Percentiles rank a stretch among this genome's conserved stretches.
Conservation (phyloP, 2,888 invertebrate species). For the Spisula subtruncata region DNA sequence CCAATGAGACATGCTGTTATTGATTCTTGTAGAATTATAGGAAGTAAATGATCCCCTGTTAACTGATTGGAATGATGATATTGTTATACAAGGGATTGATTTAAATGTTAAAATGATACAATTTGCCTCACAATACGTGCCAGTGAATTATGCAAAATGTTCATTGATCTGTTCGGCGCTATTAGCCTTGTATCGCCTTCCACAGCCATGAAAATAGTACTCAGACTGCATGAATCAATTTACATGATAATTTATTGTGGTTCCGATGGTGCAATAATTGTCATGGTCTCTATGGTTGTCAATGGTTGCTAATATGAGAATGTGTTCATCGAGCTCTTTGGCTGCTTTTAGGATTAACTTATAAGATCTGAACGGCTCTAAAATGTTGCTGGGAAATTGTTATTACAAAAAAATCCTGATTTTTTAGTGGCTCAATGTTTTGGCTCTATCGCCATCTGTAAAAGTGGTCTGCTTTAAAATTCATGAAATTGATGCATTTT, state of each 20-base stretch:
- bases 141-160: constrained; percentile 25
- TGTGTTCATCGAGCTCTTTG: too few relatives aligned
- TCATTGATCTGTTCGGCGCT: not conserved
- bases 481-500: too few relatives aligned
- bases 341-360: too few relatives aligned
- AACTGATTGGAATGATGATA: constrained; percentile 9
- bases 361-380: too few relatives aligned
- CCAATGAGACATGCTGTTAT: not conserved
- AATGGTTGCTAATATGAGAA: too few relatives aligned
- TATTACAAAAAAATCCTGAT: too few relatives aligned
- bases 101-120: constrained; percentile 25
- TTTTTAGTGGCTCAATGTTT: too few relatives aligned
- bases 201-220: not conserved
- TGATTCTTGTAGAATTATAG: not conserved
- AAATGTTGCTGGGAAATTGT: too few relatives aligned
- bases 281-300: not conserved
- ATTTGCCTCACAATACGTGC: constrained; percentile 12
- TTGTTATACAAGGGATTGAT: constrained; percentile 18
- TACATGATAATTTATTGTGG: constrained; percentile 7
- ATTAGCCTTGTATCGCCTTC: constrained; percentile 8
- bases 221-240: constrained; percentile 16
- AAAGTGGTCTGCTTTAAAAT: too few relatives aligned
- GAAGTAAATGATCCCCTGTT: constrained; percentile 13
- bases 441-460: too few relatives aligned
- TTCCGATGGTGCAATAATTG: not conserved